phyloP scores from a whole-genome alignment of 2,797 vertebrate genomes.

The Cyclura pinguis region DNA sequence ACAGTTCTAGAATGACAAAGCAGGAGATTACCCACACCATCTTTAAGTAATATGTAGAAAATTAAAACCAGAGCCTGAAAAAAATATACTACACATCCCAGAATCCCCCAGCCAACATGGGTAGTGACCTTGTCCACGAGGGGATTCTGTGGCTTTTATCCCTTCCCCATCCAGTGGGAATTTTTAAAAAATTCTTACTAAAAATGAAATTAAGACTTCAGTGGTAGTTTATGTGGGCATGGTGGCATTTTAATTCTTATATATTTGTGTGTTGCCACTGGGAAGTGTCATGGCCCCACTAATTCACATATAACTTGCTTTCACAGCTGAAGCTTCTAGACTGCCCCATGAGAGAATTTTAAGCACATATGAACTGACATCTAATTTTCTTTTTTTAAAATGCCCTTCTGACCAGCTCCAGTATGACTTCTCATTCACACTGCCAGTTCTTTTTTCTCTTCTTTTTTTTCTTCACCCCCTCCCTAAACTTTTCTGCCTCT shows the following conservation, averaged over 20 bases:
- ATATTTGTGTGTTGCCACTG: background rate
- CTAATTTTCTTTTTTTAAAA: background rate
- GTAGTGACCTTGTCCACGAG: too few relatives aligned
- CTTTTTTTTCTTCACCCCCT: background rate
- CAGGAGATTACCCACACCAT: too few relatives aligned
- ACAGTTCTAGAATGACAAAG: too few relatives aligned
- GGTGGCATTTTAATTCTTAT: background rate
- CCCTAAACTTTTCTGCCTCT: constrained; percentile 16
- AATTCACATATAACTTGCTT: background rate
- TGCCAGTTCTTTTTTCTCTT: too few relatives aligned
- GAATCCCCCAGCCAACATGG: background rate
- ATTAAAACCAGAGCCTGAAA: too few relatives aligned
- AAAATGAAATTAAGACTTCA: background rate
- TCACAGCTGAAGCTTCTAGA: background rate
- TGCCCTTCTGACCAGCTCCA: too few relatives aligned
- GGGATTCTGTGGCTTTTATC: too few relatives aligned
- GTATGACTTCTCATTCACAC: background rate
- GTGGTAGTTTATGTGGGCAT: background rate
- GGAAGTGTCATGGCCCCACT: background rate
- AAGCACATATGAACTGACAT: background rate
- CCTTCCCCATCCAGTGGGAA: background rate
- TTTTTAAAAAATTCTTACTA: background rate
- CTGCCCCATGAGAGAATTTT: background rate
- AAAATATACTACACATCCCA: background rate
- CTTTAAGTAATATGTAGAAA: too few relatives aligned